A percentile compares a stretch with the other conserved stretches of the same genome.
Evolutionary conservation across 2,113 vertebrate species (phyloP).

Genomic region (Mungos mungo): DNA sequence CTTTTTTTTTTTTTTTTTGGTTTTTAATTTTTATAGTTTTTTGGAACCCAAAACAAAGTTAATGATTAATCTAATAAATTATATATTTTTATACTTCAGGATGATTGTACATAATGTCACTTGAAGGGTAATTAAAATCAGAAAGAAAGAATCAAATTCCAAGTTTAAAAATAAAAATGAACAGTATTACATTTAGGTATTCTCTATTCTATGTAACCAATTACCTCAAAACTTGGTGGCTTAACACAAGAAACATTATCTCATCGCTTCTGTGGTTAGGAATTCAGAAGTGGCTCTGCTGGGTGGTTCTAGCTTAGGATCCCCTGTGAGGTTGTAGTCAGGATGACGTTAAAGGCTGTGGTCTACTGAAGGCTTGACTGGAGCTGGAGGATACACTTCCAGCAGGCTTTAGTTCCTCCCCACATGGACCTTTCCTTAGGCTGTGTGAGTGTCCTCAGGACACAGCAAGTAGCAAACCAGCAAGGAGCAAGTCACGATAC

Average conservation of each 20-base stretch:
- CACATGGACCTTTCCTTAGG: background rate
- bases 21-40: background rate
- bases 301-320: background rate
- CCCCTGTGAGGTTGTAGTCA: background rate
- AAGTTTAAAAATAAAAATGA: background rate
- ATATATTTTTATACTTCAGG: background rate
- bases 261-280: background rate
- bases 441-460: background rate
- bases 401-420: background rate
- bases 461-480: background rate
- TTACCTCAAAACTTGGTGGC: background rate
- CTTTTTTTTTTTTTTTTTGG: background rate
- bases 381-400: background rate
- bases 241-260: background rate
- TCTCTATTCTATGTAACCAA: background rate
- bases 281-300: background rate
- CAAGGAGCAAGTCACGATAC: background rate
- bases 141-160: background rate
- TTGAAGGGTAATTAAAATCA: background rate
- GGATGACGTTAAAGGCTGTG: background rate
- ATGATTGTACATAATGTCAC: background rate
- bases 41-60: background rate
- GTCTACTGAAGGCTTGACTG: background rate
- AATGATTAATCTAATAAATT: background rate
- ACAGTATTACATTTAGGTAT: background rate